Evolutionary conservation across 1,140 invertebrate species (phyloP).

Genomic region (Trinorchestia longiramus): DNA sequence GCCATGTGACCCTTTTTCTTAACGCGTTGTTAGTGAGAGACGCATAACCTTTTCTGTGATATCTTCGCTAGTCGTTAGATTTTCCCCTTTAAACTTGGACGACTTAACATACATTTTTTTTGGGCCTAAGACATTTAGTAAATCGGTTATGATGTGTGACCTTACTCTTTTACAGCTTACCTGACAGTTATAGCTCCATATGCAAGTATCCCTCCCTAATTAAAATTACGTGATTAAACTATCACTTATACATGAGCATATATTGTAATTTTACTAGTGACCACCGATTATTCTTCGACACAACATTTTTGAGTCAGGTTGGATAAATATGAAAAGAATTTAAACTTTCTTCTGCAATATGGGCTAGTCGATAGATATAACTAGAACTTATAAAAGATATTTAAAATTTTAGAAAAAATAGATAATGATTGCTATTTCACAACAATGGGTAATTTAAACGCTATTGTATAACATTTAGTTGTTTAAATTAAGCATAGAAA

Average conservation of each 20-base stretch:
- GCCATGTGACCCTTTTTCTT: not conserved
- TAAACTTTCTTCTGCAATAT: too few relatives aligned
- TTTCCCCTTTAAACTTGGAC: not conserved
- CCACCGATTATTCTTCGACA: too few relatives aligned
- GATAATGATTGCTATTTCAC: too few relatives aligned
- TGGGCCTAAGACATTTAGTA: not conserved
- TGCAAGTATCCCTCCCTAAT: not conserved
- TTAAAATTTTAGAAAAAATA: too few relatives aligned
- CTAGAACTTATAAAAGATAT: too few relatives aligned
- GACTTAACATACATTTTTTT: not conserved
- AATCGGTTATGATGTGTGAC: not conserved
- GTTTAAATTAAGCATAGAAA: too few relatives aligned
- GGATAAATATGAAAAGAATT: too few relatives aligned
- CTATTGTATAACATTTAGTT: too few relatives aligned
- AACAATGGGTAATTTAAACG: too few relatives aligned
- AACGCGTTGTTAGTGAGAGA: not conserved
- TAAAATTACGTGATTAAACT: not conserved
- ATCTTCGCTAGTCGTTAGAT: not conserved
- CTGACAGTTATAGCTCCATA: not conserved
- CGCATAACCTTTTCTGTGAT: not conserved
- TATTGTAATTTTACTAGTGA: too few relatives aligned
- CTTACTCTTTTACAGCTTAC: not conserved
- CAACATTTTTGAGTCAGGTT: too few relatives aligned
- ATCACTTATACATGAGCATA: not conserved
- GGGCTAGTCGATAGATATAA: too few relatives aligned